Conservation (phyloP, 1,140 invertebrate genomes). For the Zaprionus taronus region DNA sequence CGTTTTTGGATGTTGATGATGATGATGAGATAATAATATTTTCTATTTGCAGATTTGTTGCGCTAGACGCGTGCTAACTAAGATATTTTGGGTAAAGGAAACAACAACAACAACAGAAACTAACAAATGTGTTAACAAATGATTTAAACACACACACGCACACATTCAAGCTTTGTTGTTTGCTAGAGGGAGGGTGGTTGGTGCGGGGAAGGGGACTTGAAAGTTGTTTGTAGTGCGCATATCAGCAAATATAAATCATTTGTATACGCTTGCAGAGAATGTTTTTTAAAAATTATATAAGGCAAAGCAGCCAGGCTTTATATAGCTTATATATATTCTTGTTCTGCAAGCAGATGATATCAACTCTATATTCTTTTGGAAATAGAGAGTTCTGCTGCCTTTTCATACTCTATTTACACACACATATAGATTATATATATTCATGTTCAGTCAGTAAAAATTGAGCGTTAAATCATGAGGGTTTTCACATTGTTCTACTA, state of each 20-base stretch:
- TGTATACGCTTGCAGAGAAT: constrained; percentile 5
- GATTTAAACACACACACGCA: constrained; percentile 29
- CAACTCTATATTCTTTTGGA: neutral
- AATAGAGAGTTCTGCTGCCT: neutral
- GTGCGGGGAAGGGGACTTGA: neutral
- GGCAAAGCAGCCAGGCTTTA: neutral
- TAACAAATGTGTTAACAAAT: constrained; percentile 55
- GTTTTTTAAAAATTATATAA: neutral
- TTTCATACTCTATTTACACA: too few relatives aligned
- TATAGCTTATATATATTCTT: constrained; percentile 5
- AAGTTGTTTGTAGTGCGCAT: constrained; percentile 1
- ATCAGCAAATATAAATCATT: constrained; percentile 1
- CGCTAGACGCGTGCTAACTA: constrained; percentile 71
- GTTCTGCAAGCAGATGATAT: neutral
- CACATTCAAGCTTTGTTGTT: constrained; percentile 29
- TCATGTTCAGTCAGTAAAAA: neutral
- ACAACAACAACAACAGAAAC: constrained; percentile 1
- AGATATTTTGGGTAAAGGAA: constrained; percentile 59
- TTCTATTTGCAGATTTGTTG: constrained; percentile 79
- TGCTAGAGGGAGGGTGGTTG: constrained; percentile 14
- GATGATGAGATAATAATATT: constrained; percentile 68
- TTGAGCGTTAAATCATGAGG: neutral
- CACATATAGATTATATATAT: neutral
- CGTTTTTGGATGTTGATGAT: constrained; percentile 29
- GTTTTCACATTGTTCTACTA: too few relatives aligned